These are phyloP conservation scores for Pristionchus mayeri DNA, from an alignment of 2,888 invertebrate species.

Conservation along the genomic window DNA sequence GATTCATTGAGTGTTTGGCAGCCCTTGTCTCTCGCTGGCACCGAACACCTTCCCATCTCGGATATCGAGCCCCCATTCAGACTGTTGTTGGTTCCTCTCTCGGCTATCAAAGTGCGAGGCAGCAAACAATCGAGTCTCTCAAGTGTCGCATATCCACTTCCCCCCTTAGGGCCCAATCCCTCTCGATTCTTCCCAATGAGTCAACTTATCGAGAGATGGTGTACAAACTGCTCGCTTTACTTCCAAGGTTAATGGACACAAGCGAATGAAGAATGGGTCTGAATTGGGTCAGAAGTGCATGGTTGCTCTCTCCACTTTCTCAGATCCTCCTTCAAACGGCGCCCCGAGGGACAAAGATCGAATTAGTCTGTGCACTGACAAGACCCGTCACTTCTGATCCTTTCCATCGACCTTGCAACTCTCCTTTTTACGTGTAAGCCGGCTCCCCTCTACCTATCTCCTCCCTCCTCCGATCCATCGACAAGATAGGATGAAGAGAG, in stretches of 20 bases:
- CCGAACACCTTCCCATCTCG: conserved; percentile 40
- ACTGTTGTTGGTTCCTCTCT: conserved; percentile 37
- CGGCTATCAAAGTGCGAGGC: conserved; percentile 29
- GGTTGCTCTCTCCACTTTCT: conserved; percentile 19
- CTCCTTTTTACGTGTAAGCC: conserved; percentile 44
- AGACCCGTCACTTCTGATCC: conserved; percentile 30
- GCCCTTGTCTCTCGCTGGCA: background rate
- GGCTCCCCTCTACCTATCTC: conserved; percentile 26
- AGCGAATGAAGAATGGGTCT: background rate
- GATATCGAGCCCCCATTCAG: conserved; percentile 38
- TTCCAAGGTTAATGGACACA: conserved; percentile 36
- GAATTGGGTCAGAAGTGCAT: conserved; percentile 41
- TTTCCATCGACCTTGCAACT: conserved; percentile 31
- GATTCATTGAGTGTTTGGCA: conserved; percentile 17
- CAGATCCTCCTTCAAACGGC: background rate
- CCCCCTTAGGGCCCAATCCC: conserved; percentile 14
- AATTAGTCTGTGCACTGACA: conserved; percentile 28
- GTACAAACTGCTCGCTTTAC: conserved; percentile 41
- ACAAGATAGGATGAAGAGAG: conserved; percentile 34
- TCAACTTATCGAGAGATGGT: background rate
- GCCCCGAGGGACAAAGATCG: conserved; percentile 19
- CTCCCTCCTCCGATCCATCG: conserved; percentile 34
- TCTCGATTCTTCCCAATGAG: background rate
- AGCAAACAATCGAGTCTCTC: conserved; percentile 13
- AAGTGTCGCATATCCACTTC: conserved; percentile 43